Evolutionary conservation across 2,113 vertebrate species (phyloP).

Genomic region (Entelurus aequoreus): DNA sequence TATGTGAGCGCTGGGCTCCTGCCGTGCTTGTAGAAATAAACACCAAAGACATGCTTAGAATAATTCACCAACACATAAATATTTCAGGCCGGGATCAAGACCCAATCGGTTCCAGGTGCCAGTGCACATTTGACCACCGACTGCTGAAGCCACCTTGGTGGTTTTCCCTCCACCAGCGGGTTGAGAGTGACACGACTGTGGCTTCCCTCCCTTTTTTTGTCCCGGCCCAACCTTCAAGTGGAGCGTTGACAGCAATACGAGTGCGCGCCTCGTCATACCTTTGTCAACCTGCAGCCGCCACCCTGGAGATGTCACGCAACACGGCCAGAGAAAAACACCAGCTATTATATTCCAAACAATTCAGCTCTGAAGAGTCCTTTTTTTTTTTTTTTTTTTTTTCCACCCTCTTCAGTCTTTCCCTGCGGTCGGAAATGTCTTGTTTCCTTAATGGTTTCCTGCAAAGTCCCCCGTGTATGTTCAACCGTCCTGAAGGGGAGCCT

Average conservation of each 20-base stretch:
- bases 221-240: background rate
- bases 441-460: slow-evolving; percentile 73
- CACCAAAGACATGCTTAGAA: slow-evolving; percentile 54
- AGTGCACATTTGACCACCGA: slow-evolving; percentile 29
- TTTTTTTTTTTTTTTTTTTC: slow-evolving; percentile 22
- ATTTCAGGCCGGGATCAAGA: slow-evolving; percentile 37
- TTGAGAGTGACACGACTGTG: slow-evolving; percentile 28
- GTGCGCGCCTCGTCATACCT: background rate
- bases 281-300: slow-evolving; percentile 28
- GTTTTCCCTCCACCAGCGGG: slow-evolving; percentile 17
- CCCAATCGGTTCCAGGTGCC: slow-evolving; percentile 65
- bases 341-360: slow-evolving; percentile 34
- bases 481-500: slow-evolving; percentile 42
- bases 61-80: slow-evolving; percentile 60
- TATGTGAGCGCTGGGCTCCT: slow-evolving; percentile 14
- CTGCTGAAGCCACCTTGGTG: slow-evolving; percentile 30
- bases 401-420: slow-evolving; percentile 32
- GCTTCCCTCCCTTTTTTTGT: slow-evolving; percentile 9
- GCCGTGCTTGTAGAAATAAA: slow-evolving; percentile 49
- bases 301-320: slow-evolving; percentile 29
- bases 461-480: slow-evolving; percentile 54
- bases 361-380: slow-evolving; percentile 37
- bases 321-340: slow-evolving; percentile 15
- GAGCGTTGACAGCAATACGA: slow-evolving; percentile 23
- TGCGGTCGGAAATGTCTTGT: slow-evolving; percentile 70